phyloP scores from a whole-genome alignment of 2,113 vertebrate species.

The Corythaixoides concolor region DNA sequence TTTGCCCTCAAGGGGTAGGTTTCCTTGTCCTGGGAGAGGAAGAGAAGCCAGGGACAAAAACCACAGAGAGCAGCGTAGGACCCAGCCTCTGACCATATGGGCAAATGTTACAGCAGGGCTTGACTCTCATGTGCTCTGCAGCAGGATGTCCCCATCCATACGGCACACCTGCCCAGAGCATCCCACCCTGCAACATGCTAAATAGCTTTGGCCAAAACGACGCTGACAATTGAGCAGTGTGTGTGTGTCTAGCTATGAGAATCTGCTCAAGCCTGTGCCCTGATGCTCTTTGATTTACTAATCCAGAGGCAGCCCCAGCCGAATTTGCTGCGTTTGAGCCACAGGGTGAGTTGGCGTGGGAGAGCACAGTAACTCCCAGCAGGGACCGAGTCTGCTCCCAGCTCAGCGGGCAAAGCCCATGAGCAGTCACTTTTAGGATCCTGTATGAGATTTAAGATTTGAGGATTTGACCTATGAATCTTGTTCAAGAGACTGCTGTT shows the following conservation, averaged over 20 bases:
- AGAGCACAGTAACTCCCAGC: too few relatives aligned
- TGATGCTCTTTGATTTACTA: too few relatives aligned
- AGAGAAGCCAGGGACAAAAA: not conserved
- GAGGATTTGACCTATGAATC: not conserved
- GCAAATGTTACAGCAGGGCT: not conserved
- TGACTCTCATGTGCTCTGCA: not conserved
- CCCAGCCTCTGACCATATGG: not conserved
- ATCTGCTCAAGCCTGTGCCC: too few relatives aligned
- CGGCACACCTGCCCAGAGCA: fast-evolving
- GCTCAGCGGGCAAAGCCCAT: not conserved
- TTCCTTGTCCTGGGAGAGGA: not conserved
- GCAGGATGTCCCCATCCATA: not conserved
- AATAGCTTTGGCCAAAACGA: too few relatives aligned
- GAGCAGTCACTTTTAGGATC: not conserved
- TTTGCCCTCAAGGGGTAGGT: not conserved
- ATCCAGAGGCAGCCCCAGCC: too few relatives aligned
- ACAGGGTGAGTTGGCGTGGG: too few relatives aligned
- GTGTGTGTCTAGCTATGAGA: too few relatives aligned
- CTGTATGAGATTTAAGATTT: not conserved
- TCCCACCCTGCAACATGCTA: not conserved
- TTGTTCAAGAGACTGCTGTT: not conserved
- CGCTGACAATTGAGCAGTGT: too few relatives aligned
- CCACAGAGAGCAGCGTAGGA: not conserved
- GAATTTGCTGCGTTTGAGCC: too few relatives aligned
- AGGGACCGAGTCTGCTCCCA: not conserved